Evolutionary conservation across 1,140 invertebrate genomes (phyloP).

Genomic region (Berghia stephanieae): DNA sequence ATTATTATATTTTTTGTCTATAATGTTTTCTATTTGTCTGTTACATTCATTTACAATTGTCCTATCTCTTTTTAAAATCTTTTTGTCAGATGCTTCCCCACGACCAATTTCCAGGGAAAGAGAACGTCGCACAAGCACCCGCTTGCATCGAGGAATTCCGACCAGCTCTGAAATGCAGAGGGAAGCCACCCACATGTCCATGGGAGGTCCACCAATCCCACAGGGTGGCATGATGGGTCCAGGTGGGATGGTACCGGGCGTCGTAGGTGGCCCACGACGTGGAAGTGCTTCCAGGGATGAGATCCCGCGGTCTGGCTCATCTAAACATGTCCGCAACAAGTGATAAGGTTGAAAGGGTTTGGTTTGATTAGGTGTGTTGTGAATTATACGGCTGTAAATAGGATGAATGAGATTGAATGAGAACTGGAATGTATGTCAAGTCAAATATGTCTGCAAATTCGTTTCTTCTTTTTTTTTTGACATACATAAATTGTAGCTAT

Average conservation of each 20-base stretch:
- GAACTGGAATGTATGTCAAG: not conserved
- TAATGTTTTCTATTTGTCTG: no score
- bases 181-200: slow-evolving; percentile 53
- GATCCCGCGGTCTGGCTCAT: slow-evolving; percentile 53
- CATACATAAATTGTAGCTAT: no score
- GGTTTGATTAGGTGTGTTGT: not conserved
- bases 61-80: no score
- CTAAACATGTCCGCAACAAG: slow-evolving; percentile 57
- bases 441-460: not conserved
- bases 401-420: no score
- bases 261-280: slow-evolving; percentile 54
- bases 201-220: slow-evolving; percentile 47
- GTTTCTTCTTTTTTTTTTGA: no score
- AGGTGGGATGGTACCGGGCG: slow-evolving; percentile 39
- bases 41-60: no score
- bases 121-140: slow-evolving; percentile 59
- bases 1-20: no score
- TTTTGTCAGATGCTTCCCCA: slow-evolving; percentile 61
- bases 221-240: slow-evolving; percentile 41
- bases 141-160: slow-evolving; percentile 61
- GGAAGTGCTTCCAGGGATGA: slow-evolving; percentile 64
- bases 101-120: slow-evolving; percentile 62
- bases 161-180: slow-evolving; percentile 49
- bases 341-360: not conserved
- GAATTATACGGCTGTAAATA: not conserved